phyloP scores from a whole-genome alignment of 2,797 vertebrate species.

The Euthynnus affinis region DNA sequence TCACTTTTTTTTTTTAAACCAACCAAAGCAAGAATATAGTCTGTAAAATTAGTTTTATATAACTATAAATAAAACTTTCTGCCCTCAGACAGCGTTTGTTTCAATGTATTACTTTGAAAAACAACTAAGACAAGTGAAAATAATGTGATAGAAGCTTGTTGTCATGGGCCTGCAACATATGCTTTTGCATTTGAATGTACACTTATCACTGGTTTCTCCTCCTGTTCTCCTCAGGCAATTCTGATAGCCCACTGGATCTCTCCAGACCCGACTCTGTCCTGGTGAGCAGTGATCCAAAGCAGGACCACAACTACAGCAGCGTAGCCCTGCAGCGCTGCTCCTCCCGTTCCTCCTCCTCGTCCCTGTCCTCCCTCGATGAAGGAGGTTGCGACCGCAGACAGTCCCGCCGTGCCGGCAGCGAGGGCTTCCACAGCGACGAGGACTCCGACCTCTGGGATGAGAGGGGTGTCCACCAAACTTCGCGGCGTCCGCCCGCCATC shows the following conservation, averaged over 20 bases:
- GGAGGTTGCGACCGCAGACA: constrained; percentile 90
- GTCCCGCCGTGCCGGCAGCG: constrained; percentile 90
- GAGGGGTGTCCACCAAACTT: constrained; percentile 75
- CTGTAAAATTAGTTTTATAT: neutral
- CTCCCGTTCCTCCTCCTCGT: constrained; percentile 88
- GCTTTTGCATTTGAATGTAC: neutral
- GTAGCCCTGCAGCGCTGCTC: constrained; percentile 92
- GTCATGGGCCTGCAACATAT: neutral
- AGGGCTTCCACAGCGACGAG: constrained; percentile 96
- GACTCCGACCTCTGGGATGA: constrained; percentile 92
- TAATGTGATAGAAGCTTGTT: no score
- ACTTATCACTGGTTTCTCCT: constrained; percentile 2
- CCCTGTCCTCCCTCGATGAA: constrained; percentile 94
- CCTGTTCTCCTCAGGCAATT: constrained; percentile 75
- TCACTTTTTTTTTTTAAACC: neutral
- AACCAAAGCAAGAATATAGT: neutral
- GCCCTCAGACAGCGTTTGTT: neutral
- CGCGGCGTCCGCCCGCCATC: constrained; percentile 69
- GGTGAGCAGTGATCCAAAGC: constrained; percentile 93
- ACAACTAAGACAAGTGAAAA: no score
- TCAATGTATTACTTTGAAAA: no score
- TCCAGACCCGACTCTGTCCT: constrained; percentile 86
- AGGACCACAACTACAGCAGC: constrained; percentile 99
- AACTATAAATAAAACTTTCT: neutral
- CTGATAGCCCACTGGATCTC: constrained; percentile 89